phyloP scores from a whole-genome alignment of 2,888 invertebrate species.

The Mantis religiosa region DNA sequence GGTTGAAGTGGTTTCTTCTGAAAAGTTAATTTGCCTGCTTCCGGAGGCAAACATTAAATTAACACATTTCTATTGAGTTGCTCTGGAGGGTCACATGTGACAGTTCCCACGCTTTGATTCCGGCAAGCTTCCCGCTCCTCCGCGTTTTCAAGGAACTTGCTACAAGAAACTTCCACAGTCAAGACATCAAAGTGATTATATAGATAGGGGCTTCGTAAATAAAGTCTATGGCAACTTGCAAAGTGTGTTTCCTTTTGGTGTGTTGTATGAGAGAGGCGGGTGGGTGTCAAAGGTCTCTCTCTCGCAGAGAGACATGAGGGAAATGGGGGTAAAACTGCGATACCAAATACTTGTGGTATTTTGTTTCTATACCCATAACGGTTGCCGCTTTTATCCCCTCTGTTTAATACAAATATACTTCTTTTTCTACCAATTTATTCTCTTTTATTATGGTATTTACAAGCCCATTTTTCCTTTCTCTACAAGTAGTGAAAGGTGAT shows the following conservation, averaged over 20 bases:
- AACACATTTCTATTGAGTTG: neutral
- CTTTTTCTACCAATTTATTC: no score
- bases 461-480: no score
- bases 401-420: no score
- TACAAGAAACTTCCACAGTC: slow-evolving; percentile 12
- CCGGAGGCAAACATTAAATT: neutral
- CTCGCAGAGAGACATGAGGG: neutral
- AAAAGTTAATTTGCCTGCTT: neutral
- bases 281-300: neutral
- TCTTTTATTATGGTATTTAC: no score
- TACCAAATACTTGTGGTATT: neutral
- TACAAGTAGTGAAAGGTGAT: no score
- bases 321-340: neutral
- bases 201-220: slow-evolving; percentile 26
- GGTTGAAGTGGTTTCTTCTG: neutral
- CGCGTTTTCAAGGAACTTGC: slow-evolving; percentile 7
- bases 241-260: slow-evolving; percentile 25
- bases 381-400: no score
- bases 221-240: slow-evolving; percentile 24
- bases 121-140: neutral
- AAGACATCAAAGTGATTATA: slow-evolving; percentile 27
- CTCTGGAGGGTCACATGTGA: neutral
- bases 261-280: neutral
- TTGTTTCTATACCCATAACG: no score
- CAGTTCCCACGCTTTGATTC: neutral